phyloP scores from a whole-genome alignment of 2,888 invertebrate genomes.

The Mesorhabditis sp. region DNA sequence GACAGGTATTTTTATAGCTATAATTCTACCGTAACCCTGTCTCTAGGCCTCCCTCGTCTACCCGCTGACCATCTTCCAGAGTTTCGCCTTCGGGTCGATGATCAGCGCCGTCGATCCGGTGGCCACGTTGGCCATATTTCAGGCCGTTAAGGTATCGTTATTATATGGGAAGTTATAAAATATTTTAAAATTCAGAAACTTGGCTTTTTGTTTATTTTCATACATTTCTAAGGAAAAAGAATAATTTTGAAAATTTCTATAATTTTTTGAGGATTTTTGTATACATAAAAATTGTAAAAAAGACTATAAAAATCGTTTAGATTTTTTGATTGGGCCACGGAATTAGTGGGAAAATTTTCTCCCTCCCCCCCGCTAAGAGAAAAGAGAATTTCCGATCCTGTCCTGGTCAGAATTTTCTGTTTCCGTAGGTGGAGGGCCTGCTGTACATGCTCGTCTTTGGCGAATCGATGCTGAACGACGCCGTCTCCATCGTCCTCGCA shows the following conservation, averaged over 20 bases:
- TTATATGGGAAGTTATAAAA: too few relatives aligned
- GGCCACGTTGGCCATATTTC: constrained; percentile 96
- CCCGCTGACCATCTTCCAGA: constrained; percentile 86
- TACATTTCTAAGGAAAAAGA: too few relatives aligned
- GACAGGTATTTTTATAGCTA: constrained; percentile 67
- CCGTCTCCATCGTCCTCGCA: constrained; percentile 93
- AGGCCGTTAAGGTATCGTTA: constrained; percentile 60
- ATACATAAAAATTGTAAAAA: neutral
- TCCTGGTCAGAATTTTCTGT: constrained; percentile 57
- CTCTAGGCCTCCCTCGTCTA: constrained; percentile 71
- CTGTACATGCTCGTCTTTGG: constrained; percentile 99
- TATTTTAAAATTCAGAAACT: neutral
- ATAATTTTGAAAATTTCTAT: too few relatives aligned
- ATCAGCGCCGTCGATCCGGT: constrained; percentile 99
- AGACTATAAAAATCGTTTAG: neutral
- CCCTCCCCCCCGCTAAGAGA: neutral
- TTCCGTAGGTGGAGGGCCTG: constrained; percentile 90
- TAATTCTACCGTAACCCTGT: neutral
- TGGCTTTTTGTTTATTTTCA: neutral
- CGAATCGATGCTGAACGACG: constrained; percentile 92
- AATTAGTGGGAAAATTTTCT: neutral
- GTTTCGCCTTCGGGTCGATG: constrained; percentile 94
- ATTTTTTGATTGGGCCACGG: neutral
- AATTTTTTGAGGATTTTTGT: too few relatives aligned
- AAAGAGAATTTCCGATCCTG: neutral